These are phyloP conservation scores for Nudaria mundana DNA, from an alignment of 2,888 invertebrate species.

Conservation along the genomic window DNA sequence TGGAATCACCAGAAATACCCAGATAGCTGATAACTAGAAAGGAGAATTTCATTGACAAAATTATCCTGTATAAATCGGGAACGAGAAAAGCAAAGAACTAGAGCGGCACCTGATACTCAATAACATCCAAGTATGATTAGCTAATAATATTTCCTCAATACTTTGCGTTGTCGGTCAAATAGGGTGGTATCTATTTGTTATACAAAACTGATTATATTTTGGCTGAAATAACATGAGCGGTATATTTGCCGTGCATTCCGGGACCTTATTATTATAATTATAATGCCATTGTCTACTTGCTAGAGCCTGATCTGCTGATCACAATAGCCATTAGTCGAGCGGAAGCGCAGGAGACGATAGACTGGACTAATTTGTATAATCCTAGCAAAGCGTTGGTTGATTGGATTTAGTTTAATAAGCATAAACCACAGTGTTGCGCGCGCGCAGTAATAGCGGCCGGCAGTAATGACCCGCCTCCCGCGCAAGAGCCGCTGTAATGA, in stretches of 20 bases:
- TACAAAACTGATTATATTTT: background rate
- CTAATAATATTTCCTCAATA: too few species aligned
- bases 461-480: conserved; percentile 6
- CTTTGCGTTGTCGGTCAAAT: too few species aligned
- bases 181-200: too few species aligned
- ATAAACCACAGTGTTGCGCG: conserved; percentile 56
- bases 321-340: conserved; percentile 6
- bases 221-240: background rate
- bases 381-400: conserved; percentile 41
- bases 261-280: conserved; percentile 7
- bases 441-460: conserved; percentile 23
- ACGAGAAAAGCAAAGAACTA: too few species aligned
- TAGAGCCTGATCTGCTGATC: conserved; percentile 4
- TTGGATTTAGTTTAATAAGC: conserved; percentile 73
- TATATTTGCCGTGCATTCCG: conserved; percentile 1
- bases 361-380: conserved; percentile 30
- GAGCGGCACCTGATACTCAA: too few species aligned
- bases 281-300: conserved; percentile 2
- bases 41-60: too few species aligned
- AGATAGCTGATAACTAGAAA: too few species aligned
- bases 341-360: conserved; percentile 17
- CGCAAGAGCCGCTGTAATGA: conserved; percentile 1
- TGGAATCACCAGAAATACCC: too few species aligned
- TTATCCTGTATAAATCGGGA: too few species aligned
- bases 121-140: too few species aligned